Evolutionary conservation across 2,888 invertebrate genomes (phyloP).

Genomic region (Luperina testacea): DNA sequence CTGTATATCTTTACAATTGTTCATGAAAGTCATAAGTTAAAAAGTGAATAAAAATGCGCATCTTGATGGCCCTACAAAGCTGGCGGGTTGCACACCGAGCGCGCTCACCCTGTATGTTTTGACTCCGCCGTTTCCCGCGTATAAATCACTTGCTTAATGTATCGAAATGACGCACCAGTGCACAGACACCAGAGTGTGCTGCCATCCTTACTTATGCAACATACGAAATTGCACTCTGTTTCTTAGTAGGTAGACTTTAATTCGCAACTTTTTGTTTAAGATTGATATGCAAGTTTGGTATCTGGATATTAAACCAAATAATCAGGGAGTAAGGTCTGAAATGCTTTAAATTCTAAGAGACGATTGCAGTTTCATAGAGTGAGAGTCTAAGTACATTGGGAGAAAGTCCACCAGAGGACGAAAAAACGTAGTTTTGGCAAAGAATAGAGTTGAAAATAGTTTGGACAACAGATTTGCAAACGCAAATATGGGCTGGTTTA

Average conservation of each 20-base stretch:
- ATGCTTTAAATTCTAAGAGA: constrained; percentile 57
- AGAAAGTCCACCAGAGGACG: constrained; percentile 16
- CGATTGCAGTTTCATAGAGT: constrained; percentile 76
- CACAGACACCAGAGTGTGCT: constrained; percentile 72
- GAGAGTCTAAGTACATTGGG: constrained; percentile 65
- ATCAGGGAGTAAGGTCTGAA: constrained; percentile 20
- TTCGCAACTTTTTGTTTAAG: constrained; percentile 10
- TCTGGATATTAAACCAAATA: constrained; percentile 29
- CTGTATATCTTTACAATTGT: constrained; percentile 22
- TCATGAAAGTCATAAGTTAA: constrained; percentile 37
- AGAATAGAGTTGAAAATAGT: constrained; percentile 68
- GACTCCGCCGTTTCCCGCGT: constrained; percentile 85
- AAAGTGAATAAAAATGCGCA: constrained; percentile 45
- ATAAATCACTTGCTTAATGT: constrained; percentile 90
- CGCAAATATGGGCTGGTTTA: constrained; percentile 63
- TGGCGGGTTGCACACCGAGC: constrained; percentile 68
- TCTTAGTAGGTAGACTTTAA: background rate
- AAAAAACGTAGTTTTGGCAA: constrained; percentile 1
- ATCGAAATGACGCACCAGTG: constrained; percentile 86
- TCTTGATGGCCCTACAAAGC: constrained; percentile 73
- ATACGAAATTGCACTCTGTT: constrained; percentile 65
- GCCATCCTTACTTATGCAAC: constrained; percentile 71
- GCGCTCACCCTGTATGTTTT: constrained; percentile 83
- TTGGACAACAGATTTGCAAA: constrained; percentile 4
- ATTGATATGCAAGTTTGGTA: background rate